Evolutionary conservation across 2,113 vertebrate genomes (phyloP), one percentile per base, ranked within the genome.

Genomic region (Cryptotis parvus): DNA sequence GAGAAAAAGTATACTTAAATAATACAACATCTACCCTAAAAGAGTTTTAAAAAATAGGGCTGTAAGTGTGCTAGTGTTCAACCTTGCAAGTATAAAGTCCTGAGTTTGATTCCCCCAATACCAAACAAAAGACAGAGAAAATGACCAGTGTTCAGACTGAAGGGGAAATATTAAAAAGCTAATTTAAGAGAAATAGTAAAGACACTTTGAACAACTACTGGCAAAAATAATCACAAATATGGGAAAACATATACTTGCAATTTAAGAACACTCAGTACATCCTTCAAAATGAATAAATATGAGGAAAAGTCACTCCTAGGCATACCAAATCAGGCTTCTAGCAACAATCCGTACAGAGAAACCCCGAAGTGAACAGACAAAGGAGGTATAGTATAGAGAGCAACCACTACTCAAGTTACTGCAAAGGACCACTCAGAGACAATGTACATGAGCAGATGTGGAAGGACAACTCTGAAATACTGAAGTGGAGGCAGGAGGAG

Each of bases 281-380:
- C 16, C 14, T 0, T 2, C 33, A 81, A 61, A 90, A 2, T 41
- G 29, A 15, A 69, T 65, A 93, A 90, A 90, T 24, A 75, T 4
- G n/a, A 12, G 90, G 74, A 55, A 91, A 86, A 81, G 27, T 7
- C 12, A 45, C 35, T 58, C 29, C 12, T 4, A 84, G 52, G 35
- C 24, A 93, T 20, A 75, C 63, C 84, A 0, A 83, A 43, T 80
- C 76, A 79, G 68, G 24, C 14, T 82, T 33, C 65, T 87, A 65
- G 81, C 33, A 92, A 83, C 15, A 16, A 85, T 87, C 91, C 82
- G 49, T 69, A 78, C 39, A 72, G 9, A 91, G 26, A 87, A 87
- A 76, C 31, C 52, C 35, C 27, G 49, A 92, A 90, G 37, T 66
- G 26, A 31, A 22, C 39, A 74, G 37, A 76, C 31, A 68, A 87